Evolutionary conservation across 2,797 vertebrate species (phyloP), one percentile per base, ranked within the genome.

Genomic region (Thaleichthys pacificus): DNA sequence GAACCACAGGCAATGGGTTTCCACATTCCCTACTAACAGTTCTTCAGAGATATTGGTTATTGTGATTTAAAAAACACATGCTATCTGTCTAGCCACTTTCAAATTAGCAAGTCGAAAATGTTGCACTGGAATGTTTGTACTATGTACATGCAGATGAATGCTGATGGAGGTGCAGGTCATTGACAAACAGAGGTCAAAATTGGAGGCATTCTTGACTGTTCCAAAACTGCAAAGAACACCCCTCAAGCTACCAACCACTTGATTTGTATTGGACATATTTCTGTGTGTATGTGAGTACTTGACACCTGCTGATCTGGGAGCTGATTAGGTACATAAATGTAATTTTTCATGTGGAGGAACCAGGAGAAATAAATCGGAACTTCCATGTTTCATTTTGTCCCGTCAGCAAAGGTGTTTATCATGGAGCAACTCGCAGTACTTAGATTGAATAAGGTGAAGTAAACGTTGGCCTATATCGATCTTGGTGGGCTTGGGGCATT

Each of bases 21-120:
- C n/a, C 61, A 22, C 71, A 77, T 86, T 85, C 77, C 70, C 69
- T 38, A 0, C 22, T 75, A 75, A 56, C 75, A 56, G 68, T 81
- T 80, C 75, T 77, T 60, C 82, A 6, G 70, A 30, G 75, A 79
- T 71, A 65, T 28, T 83, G 72, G 75, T 61, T 76, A 49, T 73
- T 49, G 69, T 64, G 60, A 85, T 61, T 79, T 69, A 74, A 87
- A 86, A 82, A 77, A 76, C 72, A 67, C 79, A 86, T 12, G 14
- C 69, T 79, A 62, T 83, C 80, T 73, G 77, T 80, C 82, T 71
- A 73, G 77, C 65, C 28, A 65, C 66, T 77, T 71, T 26, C 64
- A 30, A 80, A 77, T 66, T 68, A 69, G 42, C 56, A 3, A 28
- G 68, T 74, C 66, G 78, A 71, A 72, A 76, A 70, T 8, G 61